These are phyloP conservation scores for Tetragonula carbonaria DNA, from an alignment of 2,888 invertebrate species.

Conservation along the genomic window DNA sequence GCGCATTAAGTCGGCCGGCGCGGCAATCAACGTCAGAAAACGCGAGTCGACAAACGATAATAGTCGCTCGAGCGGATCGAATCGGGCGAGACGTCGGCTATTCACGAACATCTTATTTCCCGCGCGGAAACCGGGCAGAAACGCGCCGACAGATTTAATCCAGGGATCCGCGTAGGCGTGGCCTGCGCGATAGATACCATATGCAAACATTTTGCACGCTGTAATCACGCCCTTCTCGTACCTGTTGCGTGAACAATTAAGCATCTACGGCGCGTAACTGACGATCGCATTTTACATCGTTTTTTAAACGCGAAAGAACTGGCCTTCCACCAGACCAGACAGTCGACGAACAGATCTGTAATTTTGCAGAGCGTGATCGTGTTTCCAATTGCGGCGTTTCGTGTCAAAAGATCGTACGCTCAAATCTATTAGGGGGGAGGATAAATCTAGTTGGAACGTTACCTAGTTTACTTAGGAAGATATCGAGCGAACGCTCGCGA, in stretches of 20 bases:
- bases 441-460: neutral
- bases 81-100: conserved; percentile 34
- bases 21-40: conserved; percentile 54
- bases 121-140: conserved; percentile 26
- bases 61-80: conserved; percentile 52
- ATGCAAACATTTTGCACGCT: conserved; percentile 8
- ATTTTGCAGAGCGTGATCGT: conserved; percentile 1
- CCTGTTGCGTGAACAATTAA: conserved; percentile 21
- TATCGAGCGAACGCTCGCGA: neutral
- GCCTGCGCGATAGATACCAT: neutral
- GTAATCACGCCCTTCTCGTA: neutral
- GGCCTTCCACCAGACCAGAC: neutral
- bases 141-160: conserved; percentile 35
- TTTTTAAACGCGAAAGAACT: neutral
- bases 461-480: neutral
- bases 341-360: neutral
- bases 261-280: neutral
- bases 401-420: neutral
- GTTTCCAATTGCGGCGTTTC: neutral
- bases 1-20: conserved; percentile 41
- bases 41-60: conserved; percentile 55
- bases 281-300: neutral
- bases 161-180: conserved; percentile 25
- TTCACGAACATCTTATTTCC: conserved; percentile 52
- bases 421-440: neutral